A percentile compares a stretch with the other conserved stretches of the same genome.
Conservation (phyloP, 2,888 invertebrate genomes). For the Watsonalla cultraria region DNA sequence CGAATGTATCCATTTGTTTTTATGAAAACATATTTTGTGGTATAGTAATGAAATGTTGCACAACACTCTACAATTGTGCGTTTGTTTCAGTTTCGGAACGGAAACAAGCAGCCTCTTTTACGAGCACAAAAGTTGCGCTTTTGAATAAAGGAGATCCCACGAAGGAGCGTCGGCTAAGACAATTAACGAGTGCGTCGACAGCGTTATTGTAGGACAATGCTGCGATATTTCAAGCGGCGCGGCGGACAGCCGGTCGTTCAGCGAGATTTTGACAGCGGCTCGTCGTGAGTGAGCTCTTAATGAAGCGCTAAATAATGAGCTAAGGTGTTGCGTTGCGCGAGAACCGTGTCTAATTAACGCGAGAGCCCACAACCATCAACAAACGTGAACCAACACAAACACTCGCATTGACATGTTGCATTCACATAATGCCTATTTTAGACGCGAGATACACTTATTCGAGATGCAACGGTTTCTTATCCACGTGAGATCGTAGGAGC, state of each 20-base stretch:
- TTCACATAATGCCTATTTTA: constrained; percentile 38
- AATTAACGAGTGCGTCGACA: constrained; percentile 71
- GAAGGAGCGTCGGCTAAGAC: constrained; percentile 52
- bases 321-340: constrained; percentile 64
- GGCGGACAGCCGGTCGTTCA: constrained; percentile 54
- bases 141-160: constrained; percentile 43
- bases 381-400: constrained; percentile 32
- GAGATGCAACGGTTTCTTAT: constrained; percentile 27
- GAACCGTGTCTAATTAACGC: constrained; percentile 71
- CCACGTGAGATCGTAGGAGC: not conserved
- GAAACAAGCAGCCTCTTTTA: constrained; percentile 54
- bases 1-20: constrained; percentile 51
- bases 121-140: constrained; percentile 44
- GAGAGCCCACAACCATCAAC: constrained; percentile 49
- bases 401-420: constrained; percentile 31
- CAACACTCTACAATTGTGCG: constrained; percentile 34
- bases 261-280: constrained; percentile 70
- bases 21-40: constrained; percentile 51
- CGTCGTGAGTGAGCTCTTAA: constrained; percentile 72
- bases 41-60: constrained; percentile 46
- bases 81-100: constrained; percentile 40
- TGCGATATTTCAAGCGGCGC: constrained; percentile 65
- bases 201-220: constrained; percentile 70
- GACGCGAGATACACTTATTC: constrained; percentile 22
- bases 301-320: constrained; percentile 77